Evolutionary conservation across 1,140 invertebrate genomes (phyloP), one percentile per base, ranked within the genome.

Genomic region (Lepidotrigona ventralis): DNA sequence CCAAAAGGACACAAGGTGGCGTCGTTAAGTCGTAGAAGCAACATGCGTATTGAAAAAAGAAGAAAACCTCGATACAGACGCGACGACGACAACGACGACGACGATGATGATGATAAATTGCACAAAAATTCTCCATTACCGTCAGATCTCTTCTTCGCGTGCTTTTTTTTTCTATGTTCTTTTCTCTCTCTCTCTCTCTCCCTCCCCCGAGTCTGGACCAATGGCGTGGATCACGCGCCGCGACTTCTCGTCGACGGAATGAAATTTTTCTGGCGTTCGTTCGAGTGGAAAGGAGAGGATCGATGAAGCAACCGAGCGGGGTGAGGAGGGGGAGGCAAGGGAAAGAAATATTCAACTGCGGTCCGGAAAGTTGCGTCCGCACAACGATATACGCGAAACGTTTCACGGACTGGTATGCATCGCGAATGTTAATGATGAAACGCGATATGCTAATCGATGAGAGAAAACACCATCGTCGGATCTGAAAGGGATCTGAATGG

Each of bases 351-450:
- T 60, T 72, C 29, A 29, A n/a, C 46, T n/a, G 1, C 71, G 26
- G 58, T 21, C 26, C 71, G 51, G 33, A n/a, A 46, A 63, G 29
- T 54, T 54, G 58, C 46, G 51, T 21, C 19, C 60, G 12, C 6
- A 33, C 33, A 23, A n/a, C 39, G 39, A 46, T 46, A 46, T 68
- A n/a, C 17, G 46, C 33, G 26, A 68, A 78, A 78, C 51, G 46
- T 51, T 56, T 60, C 54, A 23, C 33, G 53, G 53, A 56, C 54
- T n/a, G 23, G 51, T 46, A 29, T 60, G 23, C 19, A 60, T 14
- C 58, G 11, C 66, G 21, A 80, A 73, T n/a, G 26, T 29, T 60
- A 60, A 53, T 64, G 70, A 64, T 15, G 70, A 81, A 74, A 81
- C 70, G 12, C 1, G 15, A 23, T n/a, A 60, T 63, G 70, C 14